These are phyloP conservation scores for Halyomorpha halys DNA, from an alignment of 1,140 invertebrate genomes.

Conservation along the genomic window DNA sequence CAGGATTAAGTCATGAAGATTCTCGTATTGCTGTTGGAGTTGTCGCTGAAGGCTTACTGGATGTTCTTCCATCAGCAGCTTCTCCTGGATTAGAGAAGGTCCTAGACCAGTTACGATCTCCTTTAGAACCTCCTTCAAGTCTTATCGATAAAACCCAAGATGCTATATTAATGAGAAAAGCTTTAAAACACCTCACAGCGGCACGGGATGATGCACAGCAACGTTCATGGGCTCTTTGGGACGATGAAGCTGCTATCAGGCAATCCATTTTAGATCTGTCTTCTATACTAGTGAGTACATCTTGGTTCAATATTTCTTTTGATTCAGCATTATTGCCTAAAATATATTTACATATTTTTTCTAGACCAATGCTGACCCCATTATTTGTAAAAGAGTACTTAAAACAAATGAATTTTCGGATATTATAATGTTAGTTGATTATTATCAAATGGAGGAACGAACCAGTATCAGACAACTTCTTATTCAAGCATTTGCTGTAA, in stretches of 20 bases:
- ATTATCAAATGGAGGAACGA: conserved; percentile 86
- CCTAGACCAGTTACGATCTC: conserved; percentile 22
- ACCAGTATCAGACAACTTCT: conserved; percentile 70
- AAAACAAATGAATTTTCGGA: conserved; percentile 63
- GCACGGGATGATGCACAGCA: conserved; percentile 90
- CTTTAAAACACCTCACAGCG: conserved; percentile 68
- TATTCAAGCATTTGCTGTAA: conserved; percentile 71
- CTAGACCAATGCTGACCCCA: conserved; percentile 73
- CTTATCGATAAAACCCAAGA: conserved; percentile 59
- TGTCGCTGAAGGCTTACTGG: conserved; percentile 45
- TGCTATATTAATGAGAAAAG: conserved; percentile 62
- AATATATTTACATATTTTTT: conserved; percentile 32
- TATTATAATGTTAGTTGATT: conserved; percentile 67
- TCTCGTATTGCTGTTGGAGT: conserved; percentile 73
- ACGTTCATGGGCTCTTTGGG: conserved; percentile 83
- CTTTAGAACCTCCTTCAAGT: conserved; percentile 39
- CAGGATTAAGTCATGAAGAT: conserved; percentile 75
- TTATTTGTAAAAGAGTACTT: conserved; percentile 65
- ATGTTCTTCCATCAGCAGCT: conserved; percentile 24
- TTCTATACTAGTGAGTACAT: conserved; percentile 63
- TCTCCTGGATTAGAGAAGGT: conserved; percentile 20
- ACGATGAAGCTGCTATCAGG: conserved; percentile 77
- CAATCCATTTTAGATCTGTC: conserved; percentile 72
- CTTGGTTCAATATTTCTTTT: background rate
- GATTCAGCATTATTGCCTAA: background rate